These are phyloP conservation scores for Dilophus febrilis DNA, from an alignment of 2,888 invertebrate species.

Conservation along the genomic window DNA sequence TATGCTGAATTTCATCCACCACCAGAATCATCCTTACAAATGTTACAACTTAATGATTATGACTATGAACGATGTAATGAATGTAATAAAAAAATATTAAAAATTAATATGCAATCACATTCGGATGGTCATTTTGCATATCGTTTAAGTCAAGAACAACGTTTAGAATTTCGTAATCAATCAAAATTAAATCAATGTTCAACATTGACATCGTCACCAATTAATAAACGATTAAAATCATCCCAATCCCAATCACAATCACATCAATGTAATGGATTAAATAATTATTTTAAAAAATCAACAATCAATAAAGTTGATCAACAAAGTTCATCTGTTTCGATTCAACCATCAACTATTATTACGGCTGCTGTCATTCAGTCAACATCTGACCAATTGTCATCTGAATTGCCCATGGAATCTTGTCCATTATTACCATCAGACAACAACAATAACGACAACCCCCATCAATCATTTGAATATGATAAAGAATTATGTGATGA, in stretches of 20 bases:
- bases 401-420: too few relatives aligned
- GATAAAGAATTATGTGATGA: slow-evolving; percentile 39
- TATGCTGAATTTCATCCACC: slow-evolving; percentile 22
- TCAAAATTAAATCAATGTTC: slow-evolving; percentile 11
- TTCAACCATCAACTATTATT: too few relatives aligned
- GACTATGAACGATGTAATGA: slow-evolving; percentile 35
- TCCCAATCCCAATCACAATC: too few relatives aligned
- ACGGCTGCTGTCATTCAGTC: too few relatives aligned
- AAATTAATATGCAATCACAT: slow-evolving; percentile 41
- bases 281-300: slow-evolving; percentile 14
- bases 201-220: slow-evolving; percentile 10
- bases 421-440: slow-evolving; percentile 4
- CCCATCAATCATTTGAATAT: slow-evolving; percentile 8
- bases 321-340: too few relatives aligned
- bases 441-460: background rate
- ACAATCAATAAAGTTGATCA: slow-evolving; percentile 20
- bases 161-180: slow-evolving; percentile 21
- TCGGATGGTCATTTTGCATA: slow-evolving; percentile 57
- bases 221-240: too few relatives aligned
- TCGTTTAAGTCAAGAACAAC: slow-evolving; percentile 41
- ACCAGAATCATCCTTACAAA: slow-evolving; percentile 15
- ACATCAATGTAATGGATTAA: too few relatives aligned
- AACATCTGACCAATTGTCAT: too few relatives aligned
- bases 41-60: too few relatives aligned
- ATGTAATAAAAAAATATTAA: slow-evolving; percentile 42